A percentile compares a stretch with the other conserved stretches of the same genome.
Conservation (phyloP, 2,113 vertebrate genomes). For the Aramus guarauna region DNA sequence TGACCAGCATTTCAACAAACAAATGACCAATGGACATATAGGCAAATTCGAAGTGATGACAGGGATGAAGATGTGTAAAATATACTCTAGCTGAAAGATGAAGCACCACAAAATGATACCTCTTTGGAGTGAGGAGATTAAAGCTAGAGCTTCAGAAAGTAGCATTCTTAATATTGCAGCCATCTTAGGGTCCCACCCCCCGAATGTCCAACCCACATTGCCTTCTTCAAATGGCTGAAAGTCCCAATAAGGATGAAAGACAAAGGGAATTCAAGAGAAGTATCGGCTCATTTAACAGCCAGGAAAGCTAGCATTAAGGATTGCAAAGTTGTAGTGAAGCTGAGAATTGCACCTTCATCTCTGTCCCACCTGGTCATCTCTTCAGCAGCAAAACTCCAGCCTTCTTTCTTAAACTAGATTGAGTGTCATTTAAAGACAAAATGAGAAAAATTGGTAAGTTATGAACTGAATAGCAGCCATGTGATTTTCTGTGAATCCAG, state of each 20-base stretch:
- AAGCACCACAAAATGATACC: background rate
- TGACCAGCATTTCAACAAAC: background rate
- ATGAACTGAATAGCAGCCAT: background rate
- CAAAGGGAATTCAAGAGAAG: background rate
- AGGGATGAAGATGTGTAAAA: background rate
- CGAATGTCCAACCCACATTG: background rate
- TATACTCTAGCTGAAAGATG: background rate
- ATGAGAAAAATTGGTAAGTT: background rate
- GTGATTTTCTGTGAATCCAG: background rate
- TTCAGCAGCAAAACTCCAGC: background rate
- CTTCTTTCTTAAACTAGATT: background rate
- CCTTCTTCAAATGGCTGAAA: background rate
- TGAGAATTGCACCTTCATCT: background rate
- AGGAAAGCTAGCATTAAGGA: background rate
- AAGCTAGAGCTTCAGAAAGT: background rate
- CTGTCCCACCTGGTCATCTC: background rate
- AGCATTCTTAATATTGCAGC: background rate
- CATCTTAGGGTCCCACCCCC: background rate
- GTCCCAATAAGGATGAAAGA: background rate
- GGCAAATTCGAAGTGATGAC: background rate
- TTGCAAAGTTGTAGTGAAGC: background rate
- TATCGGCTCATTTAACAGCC: background rate
- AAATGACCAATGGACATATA: background rate
- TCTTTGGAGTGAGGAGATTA: background rate
- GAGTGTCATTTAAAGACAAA: background rate